phyloP scores from a whole-genome alignment of 2,888 invertebrate species.

The Diadegma fenestrale region DNA sequence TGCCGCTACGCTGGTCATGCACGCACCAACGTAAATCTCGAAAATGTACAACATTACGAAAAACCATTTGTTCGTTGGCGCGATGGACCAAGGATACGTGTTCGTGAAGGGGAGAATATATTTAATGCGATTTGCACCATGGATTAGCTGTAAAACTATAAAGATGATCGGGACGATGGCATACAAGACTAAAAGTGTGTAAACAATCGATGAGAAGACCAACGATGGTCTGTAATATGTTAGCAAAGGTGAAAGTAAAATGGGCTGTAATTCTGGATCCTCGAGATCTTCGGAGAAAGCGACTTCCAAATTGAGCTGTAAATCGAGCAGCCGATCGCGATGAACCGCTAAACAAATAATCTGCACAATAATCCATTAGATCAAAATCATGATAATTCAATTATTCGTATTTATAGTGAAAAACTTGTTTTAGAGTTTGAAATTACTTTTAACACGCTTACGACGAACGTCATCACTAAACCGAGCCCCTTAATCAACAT shows the following conservation, averaged over 20 bases:
- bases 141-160: constrained; percentile 51
- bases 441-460: constrained; percentile 53
- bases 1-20: neutral
- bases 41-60: constrained; percentile 69
- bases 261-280: constrained; percentile 23
- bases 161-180: constrained; percentile 55
- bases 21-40: constrained; percentile 54
- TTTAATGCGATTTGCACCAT: constrained; percentile 48
- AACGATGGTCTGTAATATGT: constrained; percentile 41
- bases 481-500: constrained; percentile 63
- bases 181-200: constrained; percentile 39
- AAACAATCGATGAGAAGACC: neutral
- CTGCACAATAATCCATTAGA: neutral
- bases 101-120: constrained; percentile 66
- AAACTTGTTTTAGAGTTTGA: neutral
- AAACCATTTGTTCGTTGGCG: constrained; percentile 45
- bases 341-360: constrained; percentile 17
- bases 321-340: constrained; percentile 43
- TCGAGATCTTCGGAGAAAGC: constrained; percentile 44
- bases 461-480: constrained; percentile 51
- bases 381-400: neutral
- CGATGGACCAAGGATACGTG: constrained; percentile 68
- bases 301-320: constrained; percentile 17
- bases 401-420: neutral
- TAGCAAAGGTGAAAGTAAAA: constrained; percentile 38